Conservation (phyloP, 1,140 invertebrate species). For the Monochamus saltuarius region DNA sequence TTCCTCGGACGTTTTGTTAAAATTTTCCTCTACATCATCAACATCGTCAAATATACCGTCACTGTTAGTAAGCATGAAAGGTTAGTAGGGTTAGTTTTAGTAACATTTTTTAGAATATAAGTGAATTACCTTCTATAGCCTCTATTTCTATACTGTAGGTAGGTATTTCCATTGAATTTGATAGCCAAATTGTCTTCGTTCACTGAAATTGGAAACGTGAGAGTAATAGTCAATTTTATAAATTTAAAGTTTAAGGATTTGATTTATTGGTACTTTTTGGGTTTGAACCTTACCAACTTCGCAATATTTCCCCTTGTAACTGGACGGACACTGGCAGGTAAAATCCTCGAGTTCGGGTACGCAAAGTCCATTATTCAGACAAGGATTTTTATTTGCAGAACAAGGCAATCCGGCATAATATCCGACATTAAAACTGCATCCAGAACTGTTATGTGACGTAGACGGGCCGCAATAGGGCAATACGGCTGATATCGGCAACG, state of each 20-base stretch:
- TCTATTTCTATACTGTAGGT: constrained; percentile 46
- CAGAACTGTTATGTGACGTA: constrained; percentile 37
- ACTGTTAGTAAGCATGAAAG: constrained; percentile 28
- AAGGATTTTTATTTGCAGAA: constrained; percentile 63
- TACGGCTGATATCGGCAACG: constrained; percentile 57
- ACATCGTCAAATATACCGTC: constrained; percentile 35
- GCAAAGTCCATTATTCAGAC: constrained; percentile 75
- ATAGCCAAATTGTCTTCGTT: constrained; percentile 39
- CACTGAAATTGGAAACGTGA: constrained; percentile 26
- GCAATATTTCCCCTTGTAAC: constrained; percentile 70
- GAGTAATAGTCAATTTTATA: no score
- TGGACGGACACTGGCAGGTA: constrained; percentile 68
- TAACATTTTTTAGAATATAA: neutral
- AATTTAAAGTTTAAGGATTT: no score
- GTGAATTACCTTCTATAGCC: constrained; percentile 46
- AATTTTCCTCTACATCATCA: constrained; percentile 32
- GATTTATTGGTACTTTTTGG: no score
- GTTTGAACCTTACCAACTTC: constrained; percentile 63
- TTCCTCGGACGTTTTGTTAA: constrained; percentile 35
- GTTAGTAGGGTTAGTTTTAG: constrained; percentile 20
- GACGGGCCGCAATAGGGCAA: constrained; percentile 39
- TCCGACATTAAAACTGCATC: constrained; percentile 44
- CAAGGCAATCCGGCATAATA: constrained; percentile 72
- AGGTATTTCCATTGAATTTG: constrained; percentile 48
- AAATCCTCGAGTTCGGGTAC: constrained; percentile 71